phyloP scores from a whole-genome alignment of 2,113 vertebrate genomes.

The Illadopsis cleaveri region DNA sequence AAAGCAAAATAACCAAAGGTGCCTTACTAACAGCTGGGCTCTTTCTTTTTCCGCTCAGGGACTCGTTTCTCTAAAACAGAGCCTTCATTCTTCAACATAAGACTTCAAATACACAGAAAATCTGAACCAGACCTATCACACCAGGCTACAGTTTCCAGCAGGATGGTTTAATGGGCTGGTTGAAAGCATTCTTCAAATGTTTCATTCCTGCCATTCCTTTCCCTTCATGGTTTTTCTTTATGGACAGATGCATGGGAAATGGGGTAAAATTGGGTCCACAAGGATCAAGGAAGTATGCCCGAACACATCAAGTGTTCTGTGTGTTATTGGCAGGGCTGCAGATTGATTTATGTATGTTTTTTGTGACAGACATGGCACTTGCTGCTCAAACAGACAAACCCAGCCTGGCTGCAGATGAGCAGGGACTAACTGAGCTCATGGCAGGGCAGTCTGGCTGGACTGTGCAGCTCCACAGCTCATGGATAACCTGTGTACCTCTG shows the following conservation, averaged over 20 bases:
- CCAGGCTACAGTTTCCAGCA: constrained; percentile 39
- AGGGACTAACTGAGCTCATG: not conserved
- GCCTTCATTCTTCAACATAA: constrained; percentile 17
- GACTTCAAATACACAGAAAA: constrained; percentile 37
- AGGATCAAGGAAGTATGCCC: not conserved
- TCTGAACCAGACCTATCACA: constrained; percentile 15
- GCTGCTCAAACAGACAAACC: not conserved
- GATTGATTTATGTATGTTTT: not conserved
- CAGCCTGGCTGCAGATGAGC: not conserved
- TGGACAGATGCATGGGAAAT: not conserved
- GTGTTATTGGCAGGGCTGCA: not conserved
- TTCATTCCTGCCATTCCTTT: constrained; percentile 37
- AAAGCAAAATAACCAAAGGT: constrained; percentile 1
- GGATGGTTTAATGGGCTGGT: not conserved
- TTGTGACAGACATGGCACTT: not conserved
- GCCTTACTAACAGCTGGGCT: constrained; percentile 23
- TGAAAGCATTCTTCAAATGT: constrained; percentile 17
- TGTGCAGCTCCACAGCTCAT: not conserved
- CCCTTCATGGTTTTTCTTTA: constrained; percentile 7
- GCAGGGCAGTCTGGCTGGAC: not conserved
- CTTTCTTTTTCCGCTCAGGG: not conserved
- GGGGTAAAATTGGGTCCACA: not conserved
- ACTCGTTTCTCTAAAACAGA: not conserved
- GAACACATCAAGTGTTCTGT: not conserved
- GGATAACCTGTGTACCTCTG: accelerated